These are phyloP conservation scores for Holotrichia oblita DNA, from an alignment of 1,140 invertebrate genomes.

Conservation along the genomic window DNA sequence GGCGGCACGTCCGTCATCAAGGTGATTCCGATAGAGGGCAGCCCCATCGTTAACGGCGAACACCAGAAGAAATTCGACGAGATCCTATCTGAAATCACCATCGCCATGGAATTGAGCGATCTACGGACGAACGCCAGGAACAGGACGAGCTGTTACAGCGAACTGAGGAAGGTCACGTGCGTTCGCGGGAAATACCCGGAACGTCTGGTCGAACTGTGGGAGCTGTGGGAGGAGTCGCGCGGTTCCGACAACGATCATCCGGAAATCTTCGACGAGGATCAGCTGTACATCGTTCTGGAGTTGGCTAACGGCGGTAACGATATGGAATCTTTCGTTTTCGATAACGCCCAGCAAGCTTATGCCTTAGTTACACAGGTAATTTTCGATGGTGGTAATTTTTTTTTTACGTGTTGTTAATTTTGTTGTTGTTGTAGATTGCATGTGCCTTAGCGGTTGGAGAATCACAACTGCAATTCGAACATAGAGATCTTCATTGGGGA, in stretches of 20 bases:
- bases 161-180: conserved; percentile 72
- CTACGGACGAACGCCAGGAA: conserved; percentile 67
- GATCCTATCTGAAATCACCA: conserved; percentile 89
- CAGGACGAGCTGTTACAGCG: conserved; percentile 74
- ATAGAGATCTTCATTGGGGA: conserved; percentile 93
- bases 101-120: conserved; percentile 82
- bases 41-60: conserved; percentile 80
- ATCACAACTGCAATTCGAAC: conserved; percentile 85
- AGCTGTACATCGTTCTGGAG: conserved; percentile 86
- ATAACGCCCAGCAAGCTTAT: conserved; percentile 72
- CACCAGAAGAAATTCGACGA: conserved; percentile 86
- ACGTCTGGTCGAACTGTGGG: conserved; percentile 79
- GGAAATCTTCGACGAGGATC: conserved; percentile 72
- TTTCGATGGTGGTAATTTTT: neutral
- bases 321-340: conserved; percentile 80
- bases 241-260: conserved; percentile 86
- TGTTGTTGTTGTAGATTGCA: conserved; percentile 63
- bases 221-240: conserved; percentile 74
- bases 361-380: conserved; percentile 56
- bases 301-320: conserved; percentile 83
- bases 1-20: conserved; percentile 74
- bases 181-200: conserved; percentile 79
- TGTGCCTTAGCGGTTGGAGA: conserved; percentile 86
- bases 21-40: conserved; percentile 84
- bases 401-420: too few relatives aligned